Percentiles rank a stretch among this genome's conserved stretches.
These are phyloP conservation scores for Notarius quadriscutis DNA, from an alignment of 2,113 vertebrate species.

Conservation along the genomic window DNA sequence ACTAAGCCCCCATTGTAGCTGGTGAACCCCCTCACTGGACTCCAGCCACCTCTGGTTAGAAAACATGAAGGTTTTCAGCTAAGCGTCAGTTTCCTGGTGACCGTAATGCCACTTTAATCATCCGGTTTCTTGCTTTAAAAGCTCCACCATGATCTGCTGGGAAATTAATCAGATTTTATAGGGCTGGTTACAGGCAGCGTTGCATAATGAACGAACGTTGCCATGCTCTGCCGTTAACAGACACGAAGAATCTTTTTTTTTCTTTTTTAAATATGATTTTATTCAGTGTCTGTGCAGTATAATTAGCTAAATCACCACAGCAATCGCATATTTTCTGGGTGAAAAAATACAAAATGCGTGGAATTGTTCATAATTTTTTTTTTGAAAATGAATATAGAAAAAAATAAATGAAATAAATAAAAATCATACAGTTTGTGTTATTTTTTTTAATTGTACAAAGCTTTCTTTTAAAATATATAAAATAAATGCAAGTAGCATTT, in stretches of 20 bases:
- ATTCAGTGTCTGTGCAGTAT: not conserved
- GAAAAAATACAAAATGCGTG: not conserved
- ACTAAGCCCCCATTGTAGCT: not conserved
- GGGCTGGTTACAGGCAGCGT: slow-evolving; percentile 25
- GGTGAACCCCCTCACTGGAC: not conserved
- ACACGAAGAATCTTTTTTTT: not conserved
- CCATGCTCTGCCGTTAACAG: not conserved
- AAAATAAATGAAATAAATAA: not conserved
- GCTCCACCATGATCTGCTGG: slow-evolving; percentile 33
- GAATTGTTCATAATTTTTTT: not conserved
- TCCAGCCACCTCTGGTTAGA: slow-evolving; percentile 19
- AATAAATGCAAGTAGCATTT: not conserved
- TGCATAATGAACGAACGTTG: slow-evolving; percentile 30
- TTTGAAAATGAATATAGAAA: not conserved
- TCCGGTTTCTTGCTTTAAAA: slow-evolving; percentile 46
- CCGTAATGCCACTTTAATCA: slow-evolving; percentile 49
- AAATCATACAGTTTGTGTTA: not conserved
- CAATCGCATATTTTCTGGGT: not conserved
- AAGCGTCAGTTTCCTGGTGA: slow-evolving; percentile 47
- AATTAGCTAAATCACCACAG: too few relatives aligned
- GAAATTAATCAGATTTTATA: slow-evolving; percentile 55
- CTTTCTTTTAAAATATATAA: not conserved
- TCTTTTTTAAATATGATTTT: not conserved
- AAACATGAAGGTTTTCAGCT: slow-evolving; percentile 21
- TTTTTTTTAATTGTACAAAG: not conserved